phyloP scores from a whole-genome alignment of 2,113 vertebrate genomes.

The Archilochus colubris region DNA sequence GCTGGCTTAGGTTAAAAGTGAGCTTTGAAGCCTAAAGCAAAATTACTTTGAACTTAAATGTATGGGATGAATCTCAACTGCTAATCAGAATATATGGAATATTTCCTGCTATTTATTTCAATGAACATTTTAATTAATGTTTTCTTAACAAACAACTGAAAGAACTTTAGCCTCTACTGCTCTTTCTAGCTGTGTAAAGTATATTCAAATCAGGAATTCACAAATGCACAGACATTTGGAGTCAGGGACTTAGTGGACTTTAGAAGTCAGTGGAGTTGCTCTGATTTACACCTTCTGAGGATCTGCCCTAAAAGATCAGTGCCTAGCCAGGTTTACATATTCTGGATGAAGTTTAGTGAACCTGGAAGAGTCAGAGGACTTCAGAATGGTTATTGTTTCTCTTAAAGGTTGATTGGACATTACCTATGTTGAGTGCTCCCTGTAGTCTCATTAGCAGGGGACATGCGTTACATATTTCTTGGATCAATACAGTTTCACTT shows the following conservation, averaged over 20 bases:
- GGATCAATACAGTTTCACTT: slow-evolving; percentile 41
- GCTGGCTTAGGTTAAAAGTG: slow-evolving; percentile 53
- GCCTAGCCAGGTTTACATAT: neutral
- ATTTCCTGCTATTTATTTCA: slow-evolving; percentile 21
- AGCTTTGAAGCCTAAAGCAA: slow-evolving; percentile 35
- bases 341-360: slow-evolving; percentile 23
- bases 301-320: slow-evolving; percentile 32
- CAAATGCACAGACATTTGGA: slow-evolving; percentile 13
- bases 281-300: slow-evolving; percentile 46
- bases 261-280: slow-evolving; percentile 7
- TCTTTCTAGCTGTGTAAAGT: neutral
- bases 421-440: neutral
- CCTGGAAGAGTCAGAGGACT: slow-evolving; percentile 11
- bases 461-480: slow-evolving; percentile 1
- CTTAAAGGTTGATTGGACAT: slow-evolving; percentile 9
- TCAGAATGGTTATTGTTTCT: neutral
- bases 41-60: slow-evolving; percentile 36
- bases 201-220: neutral
- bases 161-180: neutral
- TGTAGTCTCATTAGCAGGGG: neutral
- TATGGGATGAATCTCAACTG: neutral
- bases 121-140: neutral
- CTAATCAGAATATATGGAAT: slow-evolving; percentile 20
- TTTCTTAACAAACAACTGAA: neutral
- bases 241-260: neutral